Conservation (phyloP, 2,888 invertebrate species). For the Nineta flava region DNA sequence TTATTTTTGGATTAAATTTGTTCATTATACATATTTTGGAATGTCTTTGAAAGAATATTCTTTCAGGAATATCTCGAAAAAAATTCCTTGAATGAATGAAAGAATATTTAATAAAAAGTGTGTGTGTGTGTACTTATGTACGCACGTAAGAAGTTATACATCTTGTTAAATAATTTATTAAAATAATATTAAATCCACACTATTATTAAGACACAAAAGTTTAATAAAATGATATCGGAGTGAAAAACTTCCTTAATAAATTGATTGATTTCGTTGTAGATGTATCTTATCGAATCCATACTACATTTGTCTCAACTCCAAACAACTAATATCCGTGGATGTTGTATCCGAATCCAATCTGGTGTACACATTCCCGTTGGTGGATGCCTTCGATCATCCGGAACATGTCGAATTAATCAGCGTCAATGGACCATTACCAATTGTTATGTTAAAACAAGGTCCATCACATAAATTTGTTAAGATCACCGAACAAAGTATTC, state of each 20-base stretch:
- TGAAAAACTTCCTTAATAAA: too few species aligned
- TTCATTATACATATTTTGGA: neutral
- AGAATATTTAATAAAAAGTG: too few species aligned
- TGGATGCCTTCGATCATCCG: slow-evolving; percentile 15
- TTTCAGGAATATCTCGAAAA: too few species aligned
- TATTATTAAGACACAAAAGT: too few species aligned
- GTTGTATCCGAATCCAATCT: slow-evolving; percentile 29
- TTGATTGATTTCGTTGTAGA: slow-evolving; percentile 24
- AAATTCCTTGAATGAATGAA: too few species aligned
- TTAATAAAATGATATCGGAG: too few species aligned
- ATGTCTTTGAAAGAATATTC: slow-evolving; percentile 6
- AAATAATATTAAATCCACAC: too few species aligned
- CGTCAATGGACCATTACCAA: slow-evolving; percentile 12
- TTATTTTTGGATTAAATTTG: neutral
- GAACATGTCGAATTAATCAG: slow-evolving; percentile 1
- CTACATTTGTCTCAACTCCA: slow-evolving; percentile 44
- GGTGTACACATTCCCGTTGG: slow-evolving; percentile 14
- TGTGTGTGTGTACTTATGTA: too few species aligned
- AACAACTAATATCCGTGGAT: slow-evolving; percentile 43
- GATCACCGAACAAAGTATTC: slow-evolving; percentile 1
- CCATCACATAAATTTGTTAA: slow-evolving; percentile 13
- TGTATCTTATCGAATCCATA: slow-evolving; percentile 46
- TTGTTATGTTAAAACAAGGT: slow-evolving; percentile 11
- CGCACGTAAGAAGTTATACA: too few species aligned
- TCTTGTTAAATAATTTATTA: too few species aligned